A percentile compares a stretch with the other conserved stretches of the same genome.
These are phyloP conservation scores for Prunella himalayana DNA, from an alignment of 2,113 vertebrate genomes.

Conservation along the genomic window DNA sequence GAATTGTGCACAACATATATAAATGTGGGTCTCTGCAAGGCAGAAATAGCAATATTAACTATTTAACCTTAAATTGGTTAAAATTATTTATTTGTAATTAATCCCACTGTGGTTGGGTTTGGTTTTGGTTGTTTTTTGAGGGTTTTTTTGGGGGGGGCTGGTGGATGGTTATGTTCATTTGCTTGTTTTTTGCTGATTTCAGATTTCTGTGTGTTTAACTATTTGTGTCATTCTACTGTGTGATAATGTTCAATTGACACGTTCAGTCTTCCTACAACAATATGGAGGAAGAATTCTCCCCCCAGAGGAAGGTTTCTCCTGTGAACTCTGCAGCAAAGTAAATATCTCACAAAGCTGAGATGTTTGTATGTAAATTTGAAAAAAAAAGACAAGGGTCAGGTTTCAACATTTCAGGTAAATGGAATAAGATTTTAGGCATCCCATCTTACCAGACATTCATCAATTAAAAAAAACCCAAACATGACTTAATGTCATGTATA, in stretches of 20 bases:
- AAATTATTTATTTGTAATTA: neutral
- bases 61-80: neutral
- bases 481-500: neutral
- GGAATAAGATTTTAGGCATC: neutral
- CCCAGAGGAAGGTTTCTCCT: neutral
- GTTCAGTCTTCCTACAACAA: neutral
- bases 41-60: neutral
- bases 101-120: rapidly evolving
- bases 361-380: neutral
- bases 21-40: neutral
- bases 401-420: neutral
- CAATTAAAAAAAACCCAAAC: neutral
- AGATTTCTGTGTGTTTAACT: neutral
- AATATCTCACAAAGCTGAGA: neutral
- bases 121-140: neutral
- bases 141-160: rapidly evolving
- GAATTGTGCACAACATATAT: neutral
- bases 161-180: neutral
- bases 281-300: neutral
- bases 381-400: neutral
- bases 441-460: neutral
- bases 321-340: neutral
- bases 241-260: neutral
- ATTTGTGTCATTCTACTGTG: neutral
- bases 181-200: neutral